phyloP scores from a whole-genome alignment of 1,140 invertebrate species.

The Lysiphlebus fabarum region DNA sequence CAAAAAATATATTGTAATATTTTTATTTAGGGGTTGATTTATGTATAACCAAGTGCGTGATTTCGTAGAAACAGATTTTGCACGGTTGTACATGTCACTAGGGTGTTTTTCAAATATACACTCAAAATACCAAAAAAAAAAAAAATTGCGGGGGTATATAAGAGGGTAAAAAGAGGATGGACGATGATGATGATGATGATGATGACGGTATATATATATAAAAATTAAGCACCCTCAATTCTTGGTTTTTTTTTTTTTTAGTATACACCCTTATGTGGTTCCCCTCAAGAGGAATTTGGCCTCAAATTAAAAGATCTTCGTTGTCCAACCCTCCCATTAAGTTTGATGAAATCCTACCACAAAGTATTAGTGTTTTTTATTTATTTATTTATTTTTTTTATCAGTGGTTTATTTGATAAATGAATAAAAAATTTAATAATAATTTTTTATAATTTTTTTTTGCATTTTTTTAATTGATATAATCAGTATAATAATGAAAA shows the following conservation, averaged over 20 bases:
- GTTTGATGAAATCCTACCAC: constrained; percentile 39
- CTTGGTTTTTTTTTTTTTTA: constrained; percentile 25
- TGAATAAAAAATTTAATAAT: no score
- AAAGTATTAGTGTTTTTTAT: constrained; percentile 16
- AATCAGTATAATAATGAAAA: no score
- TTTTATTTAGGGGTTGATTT: constrained; percentile 3
- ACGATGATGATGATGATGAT: background rate
- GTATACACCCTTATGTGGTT: constrained; percentile 33
- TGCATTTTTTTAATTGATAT: no score
- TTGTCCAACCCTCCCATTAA: constrained; percentile 27
- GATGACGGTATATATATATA: background rate
- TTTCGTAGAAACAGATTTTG: constrained; percentile 4
- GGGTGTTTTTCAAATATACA: no score
- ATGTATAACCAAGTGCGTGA: background rate
- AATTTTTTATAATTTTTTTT: no score
- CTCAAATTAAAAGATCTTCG: constrained; percentile 55
- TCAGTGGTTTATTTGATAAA: background rate
- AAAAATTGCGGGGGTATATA: constrained; percentile 7
- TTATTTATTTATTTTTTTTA: constrained; percentile 7
- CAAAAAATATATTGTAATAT: background rate
- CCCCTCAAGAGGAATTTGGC: constrained; percentile 53
- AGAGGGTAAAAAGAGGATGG: background rate
- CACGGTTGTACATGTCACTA: constrained; percentile 7
- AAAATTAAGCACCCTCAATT: constrained; percentile 23
- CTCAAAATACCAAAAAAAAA: no score